Base-by-base conservation (phyloP, 1,140 invertebrate species). In the Protaetia brevitarsis region DNA sequence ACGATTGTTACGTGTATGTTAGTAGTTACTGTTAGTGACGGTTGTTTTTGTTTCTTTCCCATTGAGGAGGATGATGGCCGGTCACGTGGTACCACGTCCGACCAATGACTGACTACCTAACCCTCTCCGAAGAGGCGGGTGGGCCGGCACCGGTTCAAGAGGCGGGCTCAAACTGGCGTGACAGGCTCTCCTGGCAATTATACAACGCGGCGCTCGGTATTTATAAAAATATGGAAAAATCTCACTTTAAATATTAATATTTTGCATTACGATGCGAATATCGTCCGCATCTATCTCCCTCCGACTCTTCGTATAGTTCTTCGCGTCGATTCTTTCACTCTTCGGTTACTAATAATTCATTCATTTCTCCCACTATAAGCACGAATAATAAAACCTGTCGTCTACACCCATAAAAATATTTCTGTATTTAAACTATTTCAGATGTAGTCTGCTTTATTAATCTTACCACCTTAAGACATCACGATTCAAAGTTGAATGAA, bases 1-100 rank as follows among this genome's bases (percentile, higher is more conserved):
- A 74, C 75, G 75, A 74, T 77, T 77, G 76, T 77, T 77, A 74
- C 74, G 74, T 76, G 76, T 75, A 68, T 71, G 73, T 73, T 73
- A 73, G 70, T 72, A 75, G 75, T 76, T 75, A 77, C 75, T 77
- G 76, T 76, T 75, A 74, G 74, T 69, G 73, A 72, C 67, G 72
- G 74, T 79, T 79, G 77, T 77, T 78, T 79, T 78, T 77, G 76
- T 77, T 79, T 77, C 77, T 76, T 77, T 77, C 74, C 69, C 71
- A 72, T 73, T 72, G 72, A 76, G 73, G 76, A 76, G 74, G 77
- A 74, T 73, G 74, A 75, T 73, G 73, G 76, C 68, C 67, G 70
- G 75, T 79, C 77, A 79, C 76, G 77, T 79, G 77, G 69, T 63
- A 37, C 29, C 31, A 8, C 11, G 37, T 51, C 51, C 59, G 36